Conservation (phyloP, 2,797 vertebrate genomes). For the Alauda arvensis region DNA sequence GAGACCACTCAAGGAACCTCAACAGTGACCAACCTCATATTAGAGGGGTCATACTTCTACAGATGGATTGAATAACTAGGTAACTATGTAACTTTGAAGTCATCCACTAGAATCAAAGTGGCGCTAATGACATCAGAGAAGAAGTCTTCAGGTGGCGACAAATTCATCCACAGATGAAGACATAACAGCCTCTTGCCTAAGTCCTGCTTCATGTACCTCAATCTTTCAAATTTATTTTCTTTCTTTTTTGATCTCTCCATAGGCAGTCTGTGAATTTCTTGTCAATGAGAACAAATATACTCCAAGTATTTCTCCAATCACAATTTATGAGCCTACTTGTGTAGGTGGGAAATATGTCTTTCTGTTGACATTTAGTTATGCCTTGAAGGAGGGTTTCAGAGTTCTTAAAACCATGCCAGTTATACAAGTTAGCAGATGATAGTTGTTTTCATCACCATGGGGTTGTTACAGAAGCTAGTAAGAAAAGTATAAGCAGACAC, state of each 20-base stretch:
- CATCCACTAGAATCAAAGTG: neutral
- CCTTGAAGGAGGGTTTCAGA: constrained; percentile 34
- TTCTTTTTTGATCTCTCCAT: neutral
- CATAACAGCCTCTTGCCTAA: neutral
- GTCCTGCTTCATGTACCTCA: neutral
- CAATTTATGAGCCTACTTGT: neutral
- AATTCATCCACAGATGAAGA: neutral
- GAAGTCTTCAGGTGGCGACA: neutral
- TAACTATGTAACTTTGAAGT: neutral
- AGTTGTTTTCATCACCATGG: constrained; percentile 45
- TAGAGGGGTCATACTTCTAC: neutral
- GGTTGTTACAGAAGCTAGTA: constrained; percentile 21
- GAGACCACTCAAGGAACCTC: neutral
- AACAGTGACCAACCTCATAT: neutral
- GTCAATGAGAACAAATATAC: constrained; percentile 14
- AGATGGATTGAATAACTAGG: neutral
- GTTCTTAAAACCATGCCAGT: constrained; percentile 43
- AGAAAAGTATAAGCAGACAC: constrained; percentile 24
- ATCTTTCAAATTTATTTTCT: neutral
- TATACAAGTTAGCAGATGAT: constrained; percentile 41
- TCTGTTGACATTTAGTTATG: constrained; percentile 48
- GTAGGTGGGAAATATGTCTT: constrained; percentile 40
- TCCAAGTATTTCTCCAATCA: neutral
- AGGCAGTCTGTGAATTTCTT: constrained; percentile 15
- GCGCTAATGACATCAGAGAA: neutral